phyloP scores from a whole-genome alignment of 2,888 invertebrate genomes.

The Rhamnusium bicolor region DNA sequence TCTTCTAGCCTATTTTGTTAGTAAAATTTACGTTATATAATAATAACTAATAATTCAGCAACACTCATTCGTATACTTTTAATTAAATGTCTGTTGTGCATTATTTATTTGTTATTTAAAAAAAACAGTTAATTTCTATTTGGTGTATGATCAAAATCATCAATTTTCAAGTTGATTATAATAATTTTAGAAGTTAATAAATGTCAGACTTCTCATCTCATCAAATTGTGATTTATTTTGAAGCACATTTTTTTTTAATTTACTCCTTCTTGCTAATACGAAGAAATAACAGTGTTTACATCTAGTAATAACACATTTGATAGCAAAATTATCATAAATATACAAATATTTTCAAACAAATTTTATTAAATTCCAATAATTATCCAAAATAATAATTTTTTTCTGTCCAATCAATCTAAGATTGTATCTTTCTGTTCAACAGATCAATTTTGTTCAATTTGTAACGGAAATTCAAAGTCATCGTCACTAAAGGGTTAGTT shows the following conservation, averaged over 20 bases:
- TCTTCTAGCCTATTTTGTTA: no score
- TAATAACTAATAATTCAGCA: no score
- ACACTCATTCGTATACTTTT: no score
- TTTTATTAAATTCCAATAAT: conserved; percentile 50
- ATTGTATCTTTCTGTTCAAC: conserved; percentile 35
- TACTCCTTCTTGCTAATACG: not conserved
- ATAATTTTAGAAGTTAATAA: not conserved
- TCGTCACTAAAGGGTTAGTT: conserved; percentile 46
- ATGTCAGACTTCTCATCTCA: not conserved
- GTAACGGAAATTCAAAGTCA: conserved; percentile 45
- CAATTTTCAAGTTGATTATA: not conserved
- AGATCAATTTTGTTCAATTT: conserved; percentile 38
- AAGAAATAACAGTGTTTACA: conserved; percentile 3
- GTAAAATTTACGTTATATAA: no score
- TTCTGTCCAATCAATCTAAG: conserved; percentile 23
- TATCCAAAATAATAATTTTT: conserved; percentile 24
- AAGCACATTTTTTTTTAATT: not conserved
- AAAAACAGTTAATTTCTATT: not conserved
- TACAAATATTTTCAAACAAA: conserved; percentile 51
- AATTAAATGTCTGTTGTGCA: not conserved
- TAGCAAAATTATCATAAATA: conserved; percentile 10
- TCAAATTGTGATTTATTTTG: not conserved
- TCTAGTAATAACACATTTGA: conserved; percentile 7
- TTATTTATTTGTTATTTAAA: not conserved
- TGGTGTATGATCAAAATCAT: not conserved